A percentile compares a stretch with the other conserved stretches of the same genome.
Conservation (phyloP, 2,888 invertebrate genomes). For the Macropis europaea region DNA sequence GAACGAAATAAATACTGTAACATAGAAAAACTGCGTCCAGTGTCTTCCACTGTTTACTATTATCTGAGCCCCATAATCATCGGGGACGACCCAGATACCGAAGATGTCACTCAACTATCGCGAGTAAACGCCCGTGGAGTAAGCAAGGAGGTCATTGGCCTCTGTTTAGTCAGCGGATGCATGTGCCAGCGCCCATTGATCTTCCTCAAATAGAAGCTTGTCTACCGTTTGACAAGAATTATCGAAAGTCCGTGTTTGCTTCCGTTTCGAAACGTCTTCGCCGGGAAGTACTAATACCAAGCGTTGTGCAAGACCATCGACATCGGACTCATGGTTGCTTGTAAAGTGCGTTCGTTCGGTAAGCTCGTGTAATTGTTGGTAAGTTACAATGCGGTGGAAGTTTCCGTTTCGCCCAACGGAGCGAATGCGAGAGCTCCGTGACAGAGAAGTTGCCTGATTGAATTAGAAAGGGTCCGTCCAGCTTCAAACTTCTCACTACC, state of each 20-base stretch:
- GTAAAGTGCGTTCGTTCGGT: conserved; percentile 23
- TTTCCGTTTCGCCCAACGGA: conserved; percentile 34
- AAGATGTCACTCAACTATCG: conserved; percentile 12
- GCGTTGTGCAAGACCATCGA: not conserved
- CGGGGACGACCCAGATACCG: not conserved
- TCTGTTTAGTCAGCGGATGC: conserved; percentile 4
- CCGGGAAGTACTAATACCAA: not conserved
- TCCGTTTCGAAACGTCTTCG: not conserved
- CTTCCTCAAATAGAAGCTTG: conserved; percentile 18
- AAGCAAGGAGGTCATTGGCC: conserved; percentile 20
- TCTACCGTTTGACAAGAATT: conserved; percentile 16
- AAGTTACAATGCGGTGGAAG: conserved; percentile 36
- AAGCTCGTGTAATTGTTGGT: conserved; percentile 22
- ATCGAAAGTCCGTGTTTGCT: conserved; percentile 5
- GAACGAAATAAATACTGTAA: conserved; percentile 17
- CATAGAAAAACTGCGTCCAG: not conserved
- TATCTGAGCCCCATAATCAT: not conserved
- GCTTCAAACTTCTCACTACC: conserved; percentile 64
- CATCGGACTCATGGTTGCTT: not conserved
- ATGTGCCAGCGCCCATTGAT: not conserved
- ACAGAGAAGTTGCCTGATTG: conserved; percentile 67
- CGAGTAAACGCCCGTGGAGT: not conserved
- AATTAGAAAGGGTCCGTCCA: conserved; percentile 68
- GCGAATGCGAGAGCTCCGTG: conserved; percentile 43
- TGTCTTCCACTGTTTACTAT: not conserved